Evolutionary conservation across 1,140 invertebrate species (phyloP), one percentile per base, ranked within the genome.

Genomic region (Zaprionus inermis): DNA sequence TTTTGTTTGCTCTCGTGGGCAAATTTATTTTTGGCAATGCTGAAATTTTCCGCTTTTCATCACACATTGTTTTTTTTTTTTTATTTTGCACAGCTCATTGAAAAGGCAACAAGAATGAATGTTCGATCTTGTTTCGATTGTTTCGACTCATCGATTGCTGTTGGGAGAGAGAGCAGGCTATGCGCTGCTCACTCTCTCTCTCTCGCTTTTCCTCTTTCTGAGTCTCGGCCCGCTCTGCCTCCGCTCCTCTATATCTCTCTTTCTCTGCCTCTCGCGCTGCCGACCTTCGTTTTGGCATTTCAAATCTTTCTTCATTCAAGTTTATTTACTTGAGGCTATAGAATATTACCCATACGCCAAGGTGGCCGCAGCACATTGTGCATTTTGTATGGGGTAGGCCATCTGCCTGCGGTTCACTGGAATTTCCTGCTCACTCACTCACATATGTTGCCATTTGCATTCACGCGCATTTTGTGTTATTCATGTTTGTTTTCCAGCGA

Each of bases 251-350:
- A 7, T 6, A 18, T 44, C 4, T 6, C n/a, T 44, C 16, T 9
- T 16, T 46, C 9, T 44, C 41, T 18, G n/a, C 9, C 9, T 12
- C 10, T 46, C 41, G 0, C 3, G 16, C 7, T 46, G 9, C 3
- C 24, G 82, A 73, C 83, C 83, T 82, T 85, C 79, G 65, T 85
- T 85, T 68, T 68, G 58, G 67, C 66, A 70, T 72, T 57, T 41
- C 63, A 61, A 72, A 67, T 16, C n/a, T 2, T 69, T 67, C 24
- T 3, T 76, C 72, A 73, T 72, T 72, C 65, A 82, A 82, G 76
- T 82, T 79, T 88, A 82, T 88, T 86, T 82, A 79, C 83, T 88
- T 88, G 69, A 82, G 67, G 66, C 63, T 70, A 61, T 72, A 73
- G 34, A 24, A 74, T 38, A 83, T 83, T 79, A 79, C 80, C 64